phyloP scores from a whole-genome alignment of 2,113 vertebrate genomes.

The Dicentrarchus labrax region DNA sequence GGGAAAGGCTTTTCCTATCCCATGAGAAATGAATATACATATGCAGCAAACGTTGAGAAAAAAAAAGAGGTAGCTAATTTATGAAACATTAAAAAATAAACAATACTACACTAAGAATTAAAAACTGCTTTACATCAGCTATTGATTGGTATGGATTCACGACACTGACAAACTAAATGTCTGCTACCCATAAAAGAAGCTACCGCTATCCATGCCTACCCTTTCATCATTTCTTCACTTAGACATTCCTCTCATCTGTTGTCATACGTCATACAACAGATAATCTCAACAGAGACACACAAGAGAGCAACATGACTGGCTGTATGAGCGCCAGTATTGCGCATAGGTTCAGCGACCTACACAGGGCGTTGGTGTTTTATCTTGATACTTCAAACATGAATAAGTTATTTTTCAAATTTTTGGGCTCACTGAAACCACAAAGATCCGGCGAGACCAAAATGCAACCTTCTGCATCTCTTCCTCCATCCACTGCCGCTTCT shows the following conservation, averaged over 20 bases:
- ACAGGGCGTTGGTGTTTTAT: neutral
- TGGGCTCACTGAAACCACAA: neutral
- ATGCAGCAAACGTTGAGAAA: slow-evolving; percentile 30
- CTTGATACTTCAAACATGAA: neutral
- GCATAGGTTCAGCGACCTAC: neutral
- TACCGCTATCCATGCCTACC: slow-evolving; percentile 13
- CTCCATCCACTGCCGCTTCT: neutral
- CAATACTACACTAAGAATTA: slow-evolving; percentile 46
- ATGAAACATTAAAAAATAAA: slow-evolving; percentile 43
- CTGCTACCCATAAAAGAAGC: slow-evolving; percentile 34
- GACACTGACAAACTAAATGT: slow-evolving; percentile 39
- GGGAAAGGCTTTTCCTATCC: neutral
- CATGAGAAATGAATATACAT: slow-evolving; percentile 29
- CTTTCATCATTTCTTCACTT: neutral
- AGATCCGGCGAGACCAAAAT: neutral
- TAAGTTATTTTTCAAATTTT: neutral
- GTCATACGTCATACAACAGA: neutral
- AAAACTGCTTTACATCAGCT: slow-evolving; percentile 48
- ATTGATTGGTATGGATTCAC: slow-evolving; percentile 33
- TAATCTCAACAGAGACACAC: neutral
- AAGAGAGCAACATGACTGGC: too few relatives aligned
- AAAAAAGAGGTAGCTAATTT: slow-evolving; percentile 72
- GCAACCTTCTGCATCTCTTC: neutral
- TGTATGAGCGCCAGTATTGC: neutral
- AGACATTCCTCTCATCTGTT: neutral